Evolutionary conservation across 2,888 invertebrate genomes (phyloP).

Genomic region (Spisula solida): DNA sequence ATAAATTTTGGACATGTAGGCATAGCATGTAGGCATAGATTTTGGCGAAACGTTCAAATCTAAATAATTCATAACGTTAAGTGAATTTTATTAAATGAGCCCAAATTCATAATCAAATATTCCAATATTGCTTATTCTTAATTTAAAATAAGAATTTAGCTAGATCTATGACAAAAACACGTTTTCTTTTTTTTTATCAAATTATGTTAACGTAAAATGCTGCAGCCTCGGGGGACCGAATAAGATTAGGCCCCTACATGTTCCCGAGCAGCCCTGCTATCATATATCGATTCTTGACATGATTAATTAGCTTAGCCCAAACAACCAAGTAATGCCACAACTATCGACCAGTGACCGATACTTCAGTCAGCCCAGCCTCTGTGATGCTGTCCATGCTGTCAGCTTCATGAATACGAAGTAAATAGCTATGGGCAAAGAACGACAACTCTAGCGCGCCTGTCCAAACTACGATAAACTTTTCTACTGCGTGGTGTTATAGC

Average conservation of each 20-base stretch:
- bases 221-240: background rate
- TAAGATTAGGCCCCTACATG: background rate
- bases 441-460: slow-evolving; percentile 45
- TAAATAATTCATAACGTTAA: too few species aligned
- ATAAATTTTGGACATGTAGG: too few species aligned
- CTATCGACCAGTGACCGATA: slow-evolving; percentile 15
- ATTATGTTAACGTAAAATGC: too few species aligned
- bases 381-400: background rate
- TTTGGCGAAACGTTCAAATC: too few species aligned
- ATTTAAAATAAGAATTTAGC: too few species aligned
- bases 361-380: background rate
- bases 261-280: background rate
- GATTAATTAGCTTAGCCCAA: slow-evolving; percentile 53
- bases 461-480: background rate
- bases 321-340: background rate
- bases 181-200: too few species aligned
- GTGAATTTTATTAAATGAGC: too few species aligned
- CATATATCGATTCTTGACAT: slow-evolving; percentile 41
- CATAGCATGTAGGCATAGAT: too few species aligned
- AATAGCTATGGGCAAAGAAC: slow-evolving; percentile 18
- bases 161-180: too few species aligned
- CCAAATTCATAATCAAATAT: too few species aligned
- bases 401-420: background rate
- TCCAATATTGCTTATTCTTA: too few species aligned
- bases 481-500: background rate